phyloP scores from a whole-genome alignment of 1,140 invertebrate genomes.

The Philopotamus ludificatus region DNA sequence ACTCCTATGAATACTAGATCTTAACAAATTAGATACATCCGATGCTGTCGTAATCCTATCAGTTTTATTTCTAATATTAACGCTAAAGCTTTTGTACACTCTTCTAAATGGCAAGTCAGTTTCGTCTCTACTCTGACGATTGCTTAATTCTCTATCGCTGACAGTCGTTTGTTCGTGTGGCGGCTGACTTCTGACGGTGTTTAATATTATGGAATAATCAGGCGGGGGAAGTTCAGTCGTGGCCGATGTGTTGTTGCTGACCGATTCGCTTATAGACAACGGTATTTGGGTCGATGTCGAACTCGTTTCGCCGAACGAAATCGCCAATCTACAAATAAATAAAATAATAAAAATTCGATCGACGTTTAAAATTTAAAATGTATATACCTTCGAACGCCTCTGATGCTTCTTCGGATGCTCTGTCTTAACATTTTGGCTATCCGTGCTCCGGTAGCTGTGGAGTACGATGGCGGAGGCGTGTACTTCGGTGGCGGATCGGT shows the following conservation, averaged over 20 bases:
- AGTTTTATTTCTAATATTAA: constrained; percentile 19
- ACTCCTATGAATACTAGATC: constrained; percentile 49
- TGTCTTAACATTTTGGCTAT: constrained; percentile 77
- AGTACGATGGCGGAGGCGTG: constrained; percentile 88
- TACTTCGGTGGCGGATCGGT: constrained; percentile 90
- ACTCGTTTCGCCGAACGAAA: constrained; percentile 41
- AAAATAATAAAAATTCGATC: constrained; percentile 11
- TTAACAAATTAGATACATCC: constrained; percentile 49
- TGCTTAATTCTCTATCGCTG: constrained; percentile 45
- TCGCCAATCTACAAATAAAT: constrained; percentile 47
- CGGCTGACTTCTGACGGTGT: constrained; percentile 37
- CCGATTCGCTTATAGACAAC: constrained; percentile 51
- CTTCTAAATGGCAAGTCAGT: constrained; percentile 24
- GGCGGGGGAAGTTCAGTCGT: constrained; percentile 42
- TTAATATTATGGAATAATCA: constrained; percentile 40
- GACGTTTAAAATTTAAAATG: neutral
- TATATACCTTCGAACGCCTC: constrained; percentile 55
- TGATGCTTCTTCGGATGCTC: constrained; percentile 76
- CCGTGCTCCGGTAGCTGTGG: constrained; percentile 82
- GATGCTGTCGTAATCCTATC: constrained; percentile 43
- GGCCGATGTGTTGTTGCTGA: constrained; percentile 44
- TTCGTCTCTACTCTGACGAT: constrained; percentile 32
- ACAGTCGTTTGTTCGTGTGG: constrained; percentile 41
- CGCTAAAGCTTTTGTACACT: constrained; percentile 28
- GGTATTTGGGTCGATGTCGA: constrained; percentile 46